Percentiles rank a stretch among this genome's conserved stretches.
phyloP scores from a whole-genome alignment of 2,888 invertebrate species.

The Horisme vitalbata region DNA sequence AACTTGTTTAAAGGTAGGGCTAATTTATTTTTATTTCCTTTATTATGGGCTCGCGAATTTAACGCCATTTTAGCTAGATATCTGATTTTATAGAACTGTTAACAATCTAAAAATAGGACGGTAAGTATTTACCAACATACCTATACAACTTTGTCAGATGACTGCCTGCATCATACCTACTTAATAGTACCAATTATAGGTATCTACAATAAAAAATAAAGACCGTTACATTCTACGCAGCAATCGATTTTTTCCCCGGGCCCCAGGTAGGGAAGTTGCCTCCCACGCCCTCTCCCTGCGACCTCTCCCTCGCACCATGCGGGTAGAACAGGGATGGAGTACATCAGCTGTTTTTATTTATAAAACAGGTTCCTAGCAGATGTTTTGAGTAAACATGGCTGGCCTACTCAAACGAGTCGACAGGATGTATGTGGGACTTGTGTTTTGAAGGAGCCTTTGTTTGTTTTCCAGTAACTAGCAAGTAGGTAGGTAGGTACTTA shows the following conservation, averaged over 20 bases:
- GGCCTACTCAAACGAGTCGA: not conserved
- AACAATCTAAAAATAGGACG: too few relatives aligned
- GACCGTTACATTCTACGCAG: not conserved
- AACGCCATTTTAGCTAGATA: too few relatives aligned
- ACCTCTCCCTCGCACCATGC: constrained; percentile 28
- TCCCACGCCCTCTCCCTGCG: constrained; percentile 30
- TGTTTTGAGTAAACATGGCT: constrained; percentile 21
- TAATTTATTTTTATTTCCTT: too few relatives aligned
- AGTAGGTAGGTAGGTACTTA: too few relatives aligned
- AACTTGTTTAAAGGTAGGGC: too few relatives aligned
- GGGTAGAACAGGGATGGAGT: constrained; percentile 7
- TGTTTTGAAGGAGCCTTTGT: constrained; percentile 1
- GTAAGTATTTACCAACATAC: too few relatives aligned
- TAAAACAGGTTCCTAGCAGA: constrained; percentile 33
- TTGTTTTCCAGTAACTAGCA: too few relatives aligned
- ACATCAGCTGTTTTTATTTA: constrained; percentile 31
- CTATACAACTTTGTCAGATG: too few relatives aligned
- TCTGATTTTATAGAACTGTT: too few relatives aligned
- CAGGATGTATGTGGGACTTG: not conserved
- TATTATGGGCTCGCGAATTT: too few relatives aligned
- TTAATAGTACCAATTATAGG: too few relatives aligned
- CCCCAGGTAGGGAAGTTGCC: not conserved
- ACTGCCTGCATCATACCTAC: too few relatives aligned
- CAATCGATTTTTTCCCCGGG: not conserved
- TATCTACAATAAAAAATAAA: not conserved